These are phyloP conservation scores for Ispidina picta DNA, from an alignment of 2,797 vertebrate genomes.

Conservation along the genomic window DNA sequence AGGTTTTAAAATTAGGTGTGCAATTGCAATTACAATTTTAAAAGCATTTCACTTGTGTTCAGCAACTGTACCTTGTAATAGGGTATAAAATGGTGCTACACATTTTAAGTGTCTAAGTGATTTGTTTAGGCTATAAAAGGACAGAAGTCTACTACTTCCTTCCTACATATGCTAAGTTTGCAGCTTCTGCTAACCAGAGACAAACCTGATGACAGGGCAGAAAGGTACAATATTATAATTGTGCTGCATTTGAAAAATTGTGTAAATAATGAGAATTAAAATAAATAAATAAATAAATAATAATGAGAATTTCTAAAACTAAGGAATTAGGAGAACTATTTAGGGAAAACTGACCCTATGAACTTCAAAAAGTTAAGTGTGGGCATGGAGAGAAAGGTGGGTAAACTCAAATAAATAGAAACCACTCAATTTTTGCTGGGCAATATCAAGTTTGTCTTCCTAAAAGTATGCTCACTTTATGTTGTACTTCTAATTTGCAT, in stretches of 20 bases:
- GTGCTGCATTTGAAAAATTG: neutral
- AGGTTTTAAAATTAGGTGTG: slow-evolving; percentile 23
- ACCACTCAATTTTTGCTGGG: neutral
- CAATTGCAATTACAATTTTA: slow-evolving; percentile 5
- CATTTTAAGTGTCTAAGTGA: slow-evolving; percentile 32
- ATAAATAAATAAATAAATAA: neutral
- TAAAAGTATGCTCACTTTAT: neutral
- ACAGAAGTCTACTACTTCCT: slow-evolving; percentile 11
- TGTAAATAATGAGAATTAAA: neutral
- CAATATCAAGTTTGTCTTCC: neutral
- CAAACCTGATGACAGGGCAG: neutral
- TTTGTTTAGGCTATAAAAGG: slow-evolving; percentile 45
- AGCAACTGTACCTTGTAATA: neutral
- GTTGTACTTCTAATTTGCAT: neutral
- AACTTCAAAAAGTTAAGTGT: neutral
- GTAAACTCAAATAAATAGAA: neutral
- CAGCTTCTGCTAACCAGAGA: neutral
- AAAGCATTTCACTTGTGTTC: slow-evolving; percentile 21
- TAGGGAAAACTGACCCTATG: neutral
- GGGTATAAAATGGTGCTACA: slow-evolving; percentile 12
- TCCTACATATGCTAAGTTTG: neutral
- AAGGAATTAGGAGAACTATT: neutral
- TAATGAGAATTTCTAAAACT: neutral
- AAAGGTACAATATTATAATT: neutral
- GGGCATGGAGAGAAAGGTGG: neutral